Percentiles rank a stretch among this genome's conserved stretches.
These are phyloP conservation scores for Telmatochromis sp. DNA, from an alignment of 2,113 vertebrate genomes.

Conservation along the genomic window DNA sequence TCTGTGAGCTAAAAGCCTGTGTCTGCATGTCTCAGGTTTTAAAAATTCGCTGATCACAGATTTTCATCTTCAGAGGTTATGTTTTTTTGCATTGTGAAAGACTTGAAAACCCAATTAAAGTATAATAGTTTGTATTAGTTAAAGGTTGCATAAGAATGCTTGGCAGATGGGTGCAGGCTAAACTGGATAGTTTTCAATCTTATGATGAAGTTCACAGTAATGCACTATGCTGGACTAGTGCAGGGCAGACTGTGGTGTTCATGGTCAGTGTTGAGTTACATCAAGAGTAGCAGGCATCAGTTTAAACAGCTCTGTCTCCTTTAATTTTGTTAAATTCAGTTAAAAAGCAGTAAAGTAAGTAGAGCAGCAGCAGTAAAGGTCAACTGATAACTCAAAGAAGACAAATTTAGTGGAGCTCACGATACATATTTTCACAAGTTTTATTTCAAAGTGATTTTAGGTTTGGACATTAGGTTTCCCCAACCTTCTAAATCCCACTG, in stretches of 20 bases:
- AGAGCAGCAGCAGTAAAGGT: neutral
- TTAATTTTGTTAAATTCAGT: neutral
- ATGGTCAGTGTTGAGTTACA: neutral
- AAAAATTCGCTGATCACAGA: accelerated
- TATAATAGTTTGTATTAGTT: neutral
- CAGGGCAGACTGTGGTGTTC: neutral
- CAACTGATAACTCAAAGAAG: neutral
- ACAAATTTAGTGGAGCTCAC: neutral
- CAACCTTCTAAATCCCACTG: neutral
- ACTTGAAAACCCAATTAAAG: neutral
- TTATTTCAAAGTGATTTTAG: neutral
- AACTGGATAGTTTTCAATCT: neutral
- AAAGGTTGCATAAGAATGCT: neutral
- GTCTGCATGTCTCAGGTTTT: neutral
- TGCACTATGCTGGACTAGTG: neutral
- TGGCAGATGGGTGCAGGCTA: neutral
- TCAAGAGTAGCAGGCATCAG: neutral
- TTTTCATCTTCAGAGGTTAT: neutral
- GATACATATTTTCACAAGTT: neutral
- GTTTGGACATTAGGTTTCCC: neutral
- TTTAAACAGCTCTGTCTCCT: neutral
- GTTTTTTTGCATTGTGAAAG: neutral
- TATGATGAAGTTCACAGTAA: neutral
- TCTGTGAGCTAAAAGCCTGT: neutral
- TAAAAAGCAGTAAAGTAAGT: neutral